phyloP scores from a whole-genome alignment of 1,140 invertebrate genomes.

The Aphis gossypii region DNA sequence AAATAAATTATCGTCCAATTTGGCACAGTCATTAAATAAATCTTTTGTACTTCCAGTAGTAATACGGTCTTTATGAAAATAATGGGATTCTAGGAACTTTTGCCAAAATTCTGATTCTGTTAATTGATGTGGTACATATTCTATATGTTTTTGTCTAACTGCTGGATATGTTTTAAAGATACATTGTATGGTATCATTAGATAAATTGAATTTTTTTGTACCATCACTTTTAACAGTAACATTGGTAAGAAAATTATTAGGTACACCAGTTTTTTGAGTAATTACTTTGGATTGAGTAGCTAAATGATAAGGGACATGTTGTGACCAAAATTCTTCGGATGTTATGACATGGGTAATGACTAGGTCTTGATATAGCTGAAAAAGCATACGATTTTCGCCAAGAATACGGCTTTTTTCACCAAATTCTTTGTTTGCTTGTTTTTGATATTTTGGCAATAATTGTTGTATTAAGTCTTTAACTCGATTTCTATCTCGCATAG shows the following conservation, averaged over 20 bases:
- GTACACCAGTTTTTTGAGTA: constrained; percentile 84
- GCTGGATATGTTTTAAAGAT: constrained; percentile 99
- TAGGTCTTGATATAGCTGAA: constrained; percentile 89
- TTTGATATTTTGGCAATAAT: constrained; percentile 92
- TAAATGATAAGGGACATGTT: constrained; percentile 80
- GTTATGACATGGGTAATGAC: constrained; percentile 93
- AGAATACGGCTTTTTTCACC: constrained; percentile 87
- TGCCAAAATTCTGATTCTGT: constrained; percentile 98
- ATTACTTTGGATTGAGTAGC: constrained; percentile 74
- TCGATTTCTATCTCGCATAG: constrained; percentile 88
- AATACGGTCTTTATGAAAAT: constrained; percentile 97
- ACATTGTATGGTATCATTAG: constrained; percentile 94
- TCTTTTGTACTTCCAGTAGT: constrained; percentile 84
- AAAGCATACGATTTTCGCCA: constrained; percentile 81
- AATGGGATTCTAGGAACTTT: constrained; percentile 99
- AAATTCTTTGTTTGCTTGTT: constrained; percentile 91
- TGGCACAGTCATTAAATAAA: constrained; percentile 95
- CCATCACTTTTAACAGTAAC: constrained; percentile 97
- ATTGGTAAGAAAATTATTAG: constrained; percentile 80
- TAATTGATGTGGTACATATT: constrained; percentile 95
- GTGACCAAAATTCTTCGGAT: constrained; percentile 95
- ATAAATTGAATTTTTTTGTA: constrained; percentile 96
- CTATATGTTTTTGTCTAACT: constrained; percentile 94
- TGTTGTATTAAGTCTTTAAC: constrained; percentile 93
- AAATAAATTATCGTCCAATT: constrained; percentile 89